Conservation (phyloP, 37 sponge, comb jelly and placozoan species). For the Axinella damicornis region DNA sequence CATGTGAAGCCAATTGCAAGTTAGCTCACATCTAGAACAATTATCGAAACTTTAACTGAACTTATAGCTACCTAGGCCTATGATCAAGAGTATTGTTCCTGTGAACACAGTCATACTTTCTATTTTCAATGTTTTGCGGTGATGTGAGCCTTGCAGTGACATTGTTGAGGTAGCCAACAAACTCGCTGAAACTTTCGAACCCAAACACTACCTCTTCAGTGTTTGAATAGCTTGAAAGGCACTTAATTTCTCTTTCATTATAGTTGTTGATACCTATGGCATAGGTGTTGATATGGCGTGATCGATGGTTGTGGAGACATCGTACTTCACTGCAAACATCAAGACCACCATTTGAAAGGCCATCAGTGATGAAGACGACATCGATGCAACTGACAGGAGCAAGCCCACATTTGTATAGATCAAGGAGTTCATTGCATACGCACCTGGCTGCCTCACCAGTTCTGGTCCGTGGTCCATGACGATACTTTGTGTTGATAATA, state of each 20-base stretch:
- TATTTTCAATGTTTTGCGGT: neutral
- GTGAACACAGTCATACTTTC: neutral
- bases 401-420: neutral
- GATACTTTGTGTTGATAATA: neutral
- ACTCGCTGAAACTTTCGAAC: too few species aligned
- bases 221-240: neutral
- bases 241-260: neutral
- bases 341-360: conserved; percentile 9
- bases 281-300: neutral
- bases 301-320: neutral
- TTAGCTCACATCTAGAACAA: too few species aligned
- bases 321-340: neutral
- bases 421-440: neutral
- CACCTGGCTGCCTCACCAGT: conserved; percentile 12
- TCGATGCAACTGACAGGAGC: neutral
- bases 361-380: conserved; percentile 21
- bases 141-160: neutral
- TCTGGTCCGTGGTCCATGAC: too few species aligned
- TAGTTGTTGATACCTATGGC: conserved; percentile 3
- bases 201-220: too few species aligned
- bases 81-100: too few species aligned
- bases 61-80: too few species aligned
- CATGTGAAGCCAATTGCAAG: too few species aligned
- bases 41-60: too few species aligned
- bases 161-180: neutral